Percentiles rank a stretch among this genome's conserved stretches.
Conservation (phyloP, 2,888 invertebrate genomes). For the Pyrochroa serraticornis region DNA sequence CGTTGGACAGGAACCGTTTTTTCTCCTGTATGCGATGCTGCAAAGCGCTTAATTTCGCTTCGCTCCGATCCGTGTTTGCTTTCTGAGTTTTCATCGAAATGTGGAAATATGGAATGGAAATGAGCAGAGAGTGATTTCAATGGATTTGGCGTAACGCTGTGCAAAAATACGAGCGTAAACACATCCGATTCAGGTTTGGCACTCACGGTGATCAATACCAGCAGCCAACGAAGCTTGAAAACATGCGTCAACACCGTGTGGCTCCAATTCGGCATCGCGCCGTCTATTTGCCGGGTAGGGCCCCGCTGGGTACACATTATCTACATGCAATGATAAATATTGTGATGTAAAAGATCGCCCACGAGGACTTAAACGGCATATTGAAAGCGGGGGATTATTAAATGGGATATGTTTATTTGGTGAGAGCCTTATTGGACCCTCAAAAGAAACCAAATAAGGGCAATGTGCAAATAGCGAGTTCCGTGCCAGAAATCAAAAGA, state of each 20-base stretch:
- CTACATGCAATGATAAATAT: conserved; percentile 56
- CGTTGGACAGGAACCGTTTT: no score
- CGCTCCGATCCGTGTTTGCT: not conserved
- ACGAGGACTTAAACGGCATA: conserved; percentile 47
- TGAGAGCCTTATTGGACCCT: conserved; percentile 24
- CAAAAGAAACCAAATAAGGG: conserved; percentile 32
- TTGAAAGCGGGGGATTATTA: conserved; percentile 46
- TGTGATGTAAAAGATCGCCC: conserved; percentile 52
- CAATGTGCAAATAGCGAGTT: conserved; percentile 27
- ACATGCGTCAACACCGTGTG: conserved; percentile 64
- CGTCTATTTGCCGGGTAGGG: conserved; percentile 28
- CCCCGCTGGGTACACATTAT: conserved; percentile 59
- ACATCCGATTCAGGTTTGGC: conserved; percentile 49
- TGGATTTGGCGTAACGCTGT: conserved; percentile 28
- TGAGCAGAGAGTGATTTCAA: conserved; percentile 21
- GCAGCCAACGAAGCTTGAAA: conserved; percentile 65
- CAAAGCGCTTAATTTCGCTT: not conserved
- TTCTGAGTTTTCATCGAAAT: conserved; percentile 3
- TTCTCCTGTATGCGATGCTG: no score
- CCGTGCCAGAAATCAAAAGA: conserved; percentile 41
- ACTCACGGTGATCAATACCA: conserved; percentile 62
- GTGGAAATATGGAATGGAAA: conserved; percentile 20
- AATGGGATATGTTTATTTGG: conserved; percentile 33
- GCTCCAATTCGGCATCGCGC: conserved; percentile 29
- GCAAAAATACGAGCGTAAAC: conserved; percentile 37